Evolutionary conservation across 1,140 invertebrate species (phyloP).

Genomic region (Sycobia sp.): DNA sequence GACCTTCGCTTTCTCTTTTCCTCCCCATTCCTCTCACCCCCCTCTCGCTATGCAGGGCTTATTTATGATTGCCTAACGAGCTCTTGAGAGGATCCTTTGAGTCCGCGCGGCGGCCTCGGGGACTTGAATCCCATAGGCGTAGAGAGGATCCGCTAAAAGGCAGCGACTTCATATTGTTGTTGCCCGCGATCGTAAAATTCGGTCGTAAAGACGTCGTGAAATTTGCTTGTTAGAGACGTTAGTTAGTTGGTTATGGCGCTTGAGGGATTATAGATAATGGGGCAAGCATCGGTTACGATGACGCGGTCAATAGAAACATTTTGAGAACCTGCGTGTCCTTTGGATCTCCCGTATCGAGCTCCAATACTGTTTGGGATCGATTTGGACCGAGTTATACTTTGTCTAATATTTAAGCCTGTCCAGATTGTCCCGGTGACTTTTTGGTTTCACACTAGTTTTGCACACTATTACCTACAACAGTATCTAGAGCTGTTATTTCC

Average conservation of each 20-base stretch:
- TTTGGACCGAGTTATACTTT: too few relatives aligned
- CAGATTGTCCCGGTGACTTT: too few relatives aligned
- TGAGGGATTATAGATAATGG: too few relatives aligned
- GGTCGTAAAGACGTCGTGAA: constrained; percentile 3
- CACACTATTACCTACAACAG: too few relatives aligned
- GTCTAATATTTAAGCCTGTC: too few relatives aligned
- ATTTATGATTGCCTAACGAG: constrained; percentile 23
- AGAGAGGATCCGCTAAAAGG: background rate
- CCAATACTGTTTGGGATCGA: too few relatives aligned
- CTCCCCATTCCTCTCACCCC: background rate
- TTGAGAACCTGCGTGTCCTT: too few relatives aligned
- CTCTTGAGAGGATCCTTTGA: background rate
- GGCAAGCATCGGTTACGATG: too few relatives aligned
- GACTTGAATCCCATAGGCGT: background rate
- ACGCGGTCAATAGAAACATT: too few relatives aligned
- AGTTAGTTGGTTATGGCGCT: background rate
- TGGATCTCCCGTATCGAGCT: too few relatives aligned
- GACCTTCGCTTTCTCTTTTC: background rate
- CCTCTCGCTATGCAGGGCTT: background rate
- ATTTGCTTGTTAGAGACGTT: constrained; percentile 2
- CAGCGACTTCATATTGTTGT: background rate
- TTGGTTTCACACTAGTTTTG: too few relatives aligned
- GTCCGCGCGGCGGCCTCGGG: background rate
- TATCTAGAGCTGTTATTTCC: too few relatives aligned
- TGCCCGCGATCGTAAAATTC: constrained; percentile 10